A percentile compares a stretch with the other conserved stretches of the same genome.
Evolutionary conservation across 1,140 invertebrate genomes (phyloP).

Genomic region (Drosophila simulans): DNA sequence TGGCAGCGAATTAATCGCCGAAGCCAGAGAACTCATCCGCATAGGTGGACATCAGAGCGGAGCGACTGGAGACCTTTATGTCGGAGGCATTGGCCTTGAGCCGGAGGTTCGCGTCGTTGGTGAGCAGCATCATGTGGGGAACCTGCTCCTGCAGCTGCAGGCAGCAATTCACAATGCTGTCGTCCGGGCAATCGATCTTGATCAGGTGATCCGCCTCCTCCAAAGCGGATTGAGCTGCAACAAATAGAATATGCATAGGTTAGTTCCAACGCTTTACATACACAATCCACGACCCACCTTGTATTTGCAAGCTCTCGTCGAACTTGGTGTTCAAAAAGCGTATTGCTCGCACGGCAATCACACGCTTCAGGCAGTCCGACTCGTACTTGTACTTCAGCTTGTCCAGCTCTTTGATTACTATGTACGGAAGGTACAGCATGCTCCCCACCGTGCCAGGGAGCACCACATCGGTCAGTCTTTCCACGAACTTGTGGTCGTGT

Average conservation of each 20-base stretch:
- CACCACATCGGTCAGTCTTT: conserved; percentile 16
- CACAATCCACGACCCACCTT: conserved; percentile 45
- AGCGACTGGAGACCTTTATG: conserved; percentile 60
- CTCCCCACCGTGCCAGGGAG: conserved; percentile 32
- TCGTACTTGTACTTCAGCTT: conserved; percentile 52
- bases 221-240: conserved; percentile 57
- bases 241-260: too few species aligned
- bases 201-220: conserved; percentile 65
- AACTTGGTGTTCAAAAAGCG: conserved; percentile 71
- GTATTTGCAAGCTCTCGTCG: conserved; percentile 58
- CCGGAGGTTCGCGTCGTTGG: conserved; percentile 75
- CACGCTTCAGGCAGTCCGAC: neutral
- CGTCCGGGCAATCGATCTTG: conserved; percentile 66
- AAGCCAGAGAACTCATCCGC: conserved; percentile 33
- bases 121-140: conserved; percentile 63
- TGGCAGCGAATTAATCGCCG: neutral
- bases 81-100: conserved; percentile 72
- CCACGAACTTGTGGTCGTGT: conserved; percentile 26
- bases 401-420: conserved; percentile 71
- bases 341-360: conserved; percentile 67
- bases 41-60: conserved; percentile 55
- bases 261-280: neutral
- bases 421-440: conserved; percentile 50
- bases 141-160: conserved; percentile 70
- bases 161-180: conserved; percentile 80